Evolutionary conservation across 2,888 invertebrate species (phyloP), one percentile per base, ranked within the genome.

Genomic region (Sinopyrophorus schimmeli): DNA sequence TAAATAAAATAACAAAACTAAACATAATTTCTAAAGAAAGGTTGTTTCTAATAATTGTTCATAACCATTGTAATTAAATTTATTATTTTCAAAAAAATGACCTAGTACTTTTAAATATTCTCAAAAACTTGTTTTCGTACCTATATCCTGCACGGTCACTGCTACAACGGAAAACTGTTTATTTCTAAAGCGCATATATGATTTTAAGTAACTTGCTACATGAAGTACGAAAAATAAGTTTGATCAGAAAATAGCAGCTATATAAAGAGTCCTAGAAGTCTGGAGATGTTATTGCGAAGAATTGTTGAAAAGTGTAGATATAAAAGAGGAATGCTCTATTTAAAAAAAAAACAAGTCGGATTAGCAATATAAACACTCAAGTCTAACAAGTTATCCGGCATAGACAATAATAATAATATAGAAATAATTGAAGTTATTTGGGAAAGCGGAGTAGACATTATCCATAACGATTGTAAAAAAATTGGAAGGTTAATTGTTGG

Each of bases 391-490:
- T 28, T n/a, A 5, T n/a, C 31, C 17, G 16, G 17, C 17, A 7
- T 31, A 3, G 31, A 31, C 31, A 17, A 9, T n/a, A n/a, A n/a
- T n/a, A n/a, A 31, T 31, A 17, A 3, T 17, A 7, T 31, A 31
- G 31, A 31, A 31, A 9, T 31, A 16, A 31, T 31, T 15, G 11
- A 15, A 15, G 31, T 10, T 10, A 31, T 31, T 2, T 3, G 31
- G n/a, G 31, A 31, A 31, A 31, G 31, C 7, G 31, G 31, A 31
- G 16, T 31, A 31, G 31, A 31, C 16, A 15, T 31, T 4, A 16
- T 31, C 2, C 16, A 28, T 17, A 31, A 31, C n/a, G 6, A 31
- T 17, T 31, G 10, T 31, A 62, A 53, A 49, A 26, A 50, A 23
- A 11, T 7, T 35, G 14, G 35, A 21, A 5, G 14, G 23, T 12